phyloP scores from a whole-genome alignment of 2,888 invertebrate species.

The Apamea monoglypha region DNA sequence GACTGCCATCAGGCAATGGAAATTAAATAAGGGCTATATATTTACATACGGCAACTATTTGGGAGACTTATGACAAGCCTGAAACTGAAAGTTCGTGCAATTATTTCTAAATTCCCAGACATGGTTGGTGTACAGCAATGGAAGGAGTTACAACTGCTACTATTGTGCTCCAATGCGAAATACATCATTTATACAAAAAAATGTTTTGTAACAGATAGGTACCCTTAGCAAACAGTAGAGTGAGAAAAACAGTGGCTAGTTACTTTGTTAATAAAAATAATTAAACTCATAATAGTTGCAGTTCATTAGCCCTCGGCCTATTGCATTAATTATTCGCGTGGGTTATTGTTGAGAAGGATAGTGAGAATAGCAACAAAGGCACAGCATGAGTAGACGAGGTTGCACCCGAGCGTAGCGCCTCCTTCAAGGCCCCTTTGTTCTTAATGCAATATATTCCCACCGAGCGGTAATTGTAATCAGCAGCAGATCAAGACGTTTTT shows the following conservation, averaged over 20 bases:
- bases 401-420: constrained; percentile 78
- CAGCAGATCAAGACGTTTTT: constrained; percentile 80
- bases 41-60: not conserved
- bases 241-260: constrained; percentile 37
- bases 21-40: not conserved
- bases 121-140: not conserved
- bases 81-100: constrained; percentile 19
- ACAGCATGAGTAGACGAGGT: constrained; percentile 70
- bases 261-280: constrained; percentile 49
- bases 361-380: constrained; percentile 69
- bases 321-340: constrained; percentile 66
- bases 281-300: constrained; percentile 55
- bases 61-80: not conserved
- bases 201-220: constrained; percentile 33
- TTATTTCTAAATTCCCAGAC: constrained; percentile 15
- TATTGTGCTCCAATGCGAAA: constrained; percentile 9
- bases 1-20: not conserved
- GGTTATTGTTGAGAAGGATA: constrained; percentile 68
- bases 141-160: constrained; percentile 2
- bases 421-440: constrained; percentile 85
- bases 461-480: constrained; percentile 84
- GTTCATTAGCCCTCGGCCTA: constrained; percentile 65
- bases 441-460: constrained; percentile 85
- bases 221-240: constrained; percentile 9
- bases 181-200: not conserved